Evolutionary conservation across 2,888 invertebrate species (phyloP).

Genomic region (Pherbina coryleti): DNA sequence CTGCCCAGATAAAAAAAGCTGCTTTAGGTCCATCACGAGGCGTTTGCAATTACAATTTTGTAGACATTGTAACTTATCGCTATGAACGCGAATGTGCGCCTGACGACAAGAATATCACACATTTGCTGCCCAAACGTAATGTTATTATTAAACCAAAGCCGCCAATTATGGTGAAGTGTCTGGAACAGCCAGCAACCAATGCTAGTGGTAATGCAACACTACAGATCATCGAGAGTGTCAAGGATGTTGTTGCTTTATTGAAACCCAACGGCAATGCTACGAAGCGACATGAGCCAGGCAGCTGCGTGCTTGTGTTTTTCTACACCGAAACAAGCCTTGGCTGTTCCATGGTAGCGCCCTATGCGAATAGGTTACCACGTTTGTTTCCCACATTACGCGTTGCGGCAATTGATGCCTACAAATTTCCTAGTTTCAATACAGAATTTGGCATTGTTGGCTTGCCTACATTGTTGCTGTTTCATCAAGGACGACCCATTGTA

Average conservation of each 20-base stretch:
- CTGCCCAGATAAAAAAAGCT: slow-evolving; percentile 47
- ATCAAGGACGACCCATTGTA: slow-evolving; percentile 87
- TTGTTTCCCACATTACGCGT: slow-evolving; percentile 89
- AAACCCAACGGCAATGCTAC: slow-evolving; percentile 67
- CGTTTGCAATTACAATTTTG: slow-evolving; percentile 59
- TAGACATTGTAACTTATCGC: slow-evolving; percentile 56
- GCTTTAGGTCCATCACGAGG: slow-evolving; percentile 57
- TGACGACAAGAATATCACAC: slow-evolving; percentile 60
- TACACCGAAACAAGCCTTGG: slow-evolving; percentile 92
- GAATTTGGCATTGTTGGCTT: slow-evolving; percentile 93
- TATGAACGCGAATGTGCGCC: slow-evolving; percentile 56
- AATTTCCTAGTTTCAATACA: slow-evolving; percentile 86
- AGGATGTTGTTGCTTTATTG: slow-evolving; percentile 63
- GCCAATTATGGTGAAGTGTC: slow-evolving; percentile 64
- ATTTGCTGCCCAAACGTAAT: slow-evolving; percentile 51
- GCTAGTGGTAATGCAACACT: slow-evolving; percentile 47
- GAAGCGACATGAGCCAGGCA: slow-evolving; percentile 75
- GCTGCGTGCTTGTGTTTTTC: slow-evolving; percentile 86
- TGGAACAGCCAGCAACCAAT: slow-evolving; percentile 50
- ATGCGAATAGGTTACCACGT: slow-evolving; percentile 90
- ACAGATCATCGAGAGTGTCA: slow-evolving; percentile 61
- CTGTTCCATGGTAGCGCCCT: slow-evolving; percentile 89
- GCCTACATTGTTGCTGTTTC: slow-evolving; percentile 89
- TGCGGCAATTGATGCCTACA: slow-evolving; percentile 90
- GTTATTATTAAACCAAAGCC: slow-evolving; percentile 52